Evolutionary conservation across 1,140 invertebrate genomes (phyloP), one percentile per base, ranked within the genome.

Genomic region (Medauroidea extradentata): DNA sequence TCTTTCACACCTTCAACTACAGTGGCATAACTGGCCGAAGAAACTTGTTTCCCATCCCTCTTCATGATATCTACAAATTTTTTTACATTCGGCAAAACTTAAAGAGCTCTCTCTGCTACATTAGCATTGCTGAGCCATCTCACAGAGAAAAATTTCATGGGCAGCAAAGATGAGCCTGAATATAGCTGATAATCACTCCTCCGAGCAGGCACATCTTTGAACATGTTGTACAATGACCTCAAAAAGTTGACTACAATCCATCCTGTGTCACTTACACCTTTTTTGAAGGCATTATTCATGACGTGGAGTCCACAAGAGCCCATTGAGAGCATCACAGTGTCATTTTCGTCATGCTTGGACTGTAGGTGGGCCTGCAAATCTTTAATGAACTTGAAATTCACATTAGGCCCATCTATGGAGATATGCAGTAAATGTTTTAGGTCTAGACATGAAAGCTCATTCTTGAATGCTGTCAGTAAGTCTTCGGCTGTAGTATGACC

Each of bases 81-180:
- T n/a, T n/a, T n/a, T n/a, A n/a, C n/a, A n/a, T n/a, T n/a, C n/a
- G n/a, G n/a, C n/a, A n/a, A n/a, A n/a, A n/a, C n/a, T n/a, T n/a
- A n/a, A n/a, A n/a, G n/a, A n/a, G n/a, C n/a, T n/a, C n/a, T n/a
- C n/a, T n/a, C n/a, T n/a, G n/a, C n/a, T n/a, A n/a, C n/a, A n/a
- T n/a, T n/a, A 29, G 48, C 46, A 44, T 68, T 66, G 57, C 65
- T 61, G n/a, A 66, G 27, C 66, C 67, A 69, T 46, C 64, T 53
- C 4, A 64, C 51, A 14, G 54, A 29, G 49, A 62, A 69, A 60
- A 67, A 69, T 34, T 66, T 63, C 11, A 53, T 24, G n/a, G 66
- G 63, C 38, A 68, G 66, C 43, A 60, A n/a, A 9, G 24, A 19
- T n/a, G 57, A 64, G 44, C 53, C 50, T 4, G 63, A 58, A 56